Evolutionary conservation across 1,140 invertebrate species (phyloP).

Genomic region (Listronotus bonariensis): DNA sequence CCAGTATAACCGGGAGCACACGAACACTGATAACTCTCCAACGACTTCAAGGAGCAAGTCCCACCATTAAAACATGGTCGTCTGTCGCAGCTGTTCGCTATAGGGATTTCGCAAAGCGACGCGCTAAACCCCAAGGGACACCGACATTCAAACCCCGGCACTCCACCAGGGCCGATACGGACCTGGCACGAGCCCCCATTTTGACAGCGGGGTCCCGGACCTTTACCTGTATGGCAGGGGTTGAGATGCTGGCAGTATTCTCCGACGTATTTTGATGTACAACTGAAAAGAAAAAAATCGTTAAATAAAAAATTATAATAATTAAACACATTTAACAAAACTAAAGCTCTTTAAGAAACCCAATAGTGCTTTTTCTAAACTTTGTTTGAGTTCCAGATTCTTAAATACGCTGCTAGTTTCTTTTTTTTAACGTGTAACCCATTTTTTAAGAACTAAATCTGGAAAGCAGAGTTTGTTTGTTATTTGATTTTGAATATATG

Average conservation of each 20-base stretch:
- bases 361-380: too few species aligned
- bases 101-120: conserved; percentile 88
- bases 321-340: too few species aligned
- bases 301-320: neutral
- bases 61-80: conserved; percentile 86
- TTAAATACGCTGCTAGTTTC: too few species aligned
- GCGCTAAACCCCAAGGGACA: conserved; percentile 91
- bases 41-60: conserved; percentile 75
- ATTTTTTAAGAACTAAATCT: too few species aligned
- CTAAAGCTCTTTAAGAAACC: too few species aligned
- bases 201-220: conserved; percentile 76
- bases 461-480: too few species aligned
- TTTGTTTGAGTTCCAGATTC: too few species aligned
- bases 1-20: conserved; percentile 86
- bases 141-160: conserved; percentile 80
- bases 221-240: conserved; percentile 82
- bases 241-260: conserved; percentile 93
- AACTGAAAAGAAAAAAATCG: conserved; percentile 73
- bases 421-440: too few species aligned
- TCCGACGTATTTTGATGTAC: conserved; percentile 86
- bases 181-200: conserved; percentile 92
- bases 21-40: conserved; percentile 80
- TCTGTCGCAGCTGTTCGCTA: conserved; percentile 88
- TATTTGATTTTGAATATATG: too few species aligned
- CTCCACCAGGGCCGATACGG: conserved; percentile 64